Evolutionary conservation across 2,113 vertebrate genomes (phyloP), one percentile per base, ranked within the genome.

Genomic region (Cephalopholis sonnerati): DNA sequence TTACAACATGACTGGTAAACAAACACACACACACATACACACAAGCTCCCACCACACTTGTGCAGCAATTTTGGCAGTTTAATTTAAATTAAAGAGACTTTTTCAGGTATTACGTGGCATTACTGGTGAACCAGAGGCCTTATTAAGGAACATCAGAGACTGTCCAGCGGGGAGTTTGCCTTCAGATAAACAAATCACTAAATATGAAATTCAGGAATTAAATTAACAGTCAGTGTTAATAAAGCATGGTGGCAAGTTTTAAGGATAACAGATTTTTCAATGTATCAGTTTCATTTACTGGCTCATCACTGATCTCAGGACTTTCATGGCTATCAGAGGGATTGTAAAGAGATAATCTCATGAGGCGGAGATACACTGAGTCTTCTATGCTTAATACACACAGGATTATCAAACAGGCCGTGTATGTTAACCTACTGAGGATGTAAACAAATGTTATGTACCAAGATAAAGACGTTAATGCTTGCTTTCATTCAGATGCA

Each of bases 281-380:
- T 7, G 41, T n/a, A 54, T 55, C 51, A 9, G 22, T 87, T 83
- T n/a, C 44, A 22, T 64, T 65, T 67, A 5, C n/a, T 41, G 62
- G 25, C 70, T 68, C 62, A 15, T 67, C 2, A 0, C 20, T 79
- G 29, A 70, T 71, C 62, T 59, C 18, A 0, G 8, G 48, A 16
- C 41, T 44, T 62, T 55, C 50, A 22, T n/a, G 51, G 79, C 25
- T n/a, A 59, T 59, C 12, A 3, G 54, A 51, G 79, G 61, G 74
- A 85, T 87, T 84, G 62, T 39, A 41, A 0, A 51, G 10, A 17
- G 69, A 81, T 89, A 68, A 89, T 85, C 85, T 84, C 36, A 46
- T 32, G 12, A 32, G 39, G 50, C 27, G 7, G 65, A 78, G 72
- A 79, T 76, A 20, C 17, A 41, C n/a, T 22, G 50, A 71, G 46